Evolutionary conservation across 2,888 invertebrate genomes (phyloP), one percentile per base, ranked within the genome.

Genomic region (Tenthredo distinguenda): DNA sequence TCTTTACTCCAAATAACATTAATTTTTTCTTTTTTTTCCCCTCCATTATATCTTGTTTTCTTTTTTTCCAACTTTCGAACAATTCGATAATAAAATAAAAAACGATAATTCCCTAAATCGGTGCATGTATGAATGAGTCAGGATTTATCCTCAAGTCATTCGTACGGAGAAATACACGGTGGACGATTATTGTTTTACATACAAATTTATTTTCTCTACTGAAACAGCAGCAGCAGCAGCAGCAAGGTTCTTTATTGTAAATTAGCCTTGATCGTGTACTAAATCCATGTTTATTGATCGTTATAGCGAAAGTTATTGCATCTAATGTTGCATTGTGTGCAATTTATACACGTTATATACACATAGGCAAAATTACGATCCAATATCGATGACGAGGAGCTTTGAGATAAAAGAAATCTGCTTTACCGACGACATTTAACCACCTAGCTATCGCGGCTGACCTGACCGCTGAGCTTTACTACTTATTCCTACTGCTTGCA

Each of bases 401-500:
- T 62, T 62, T 26, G 26, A 9, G 7, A 62, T 62, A 0, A 34
- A 34, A 34, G 37, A 71, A 34, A 72, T 76, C 76, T 77, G 9
- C 31, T n/a, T 26, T 77, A 50, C 50, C 76, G 50, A 50, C 3
- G 0, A 12, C 10, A 21, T 34, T 68, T 6, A 21, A 4, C 10
- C 18, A 26, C 0, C 0, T 26, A 26, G 37, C 10, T 40, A 40
- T 55, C 50, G 77, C 47, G 77, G 7, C 77, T 50, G 77, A 77
- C 77, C 47, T 15, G 5, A 74, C 43, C 77, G 40, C 9, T 26
- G 55, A n/a, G 47, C 77, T 50, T 31, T 50, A 77, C 77, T 77
- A 77, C 77, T 76, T 76, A 76, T 18, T 47, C 15, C 31, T 31
- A 9, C 9, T 10, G 40, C 7, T 26, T 4, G 31, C 15, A 12